phyloP scores from a whole-genome alignment of 2,797 vertebrate genomes.

The Liasis olivaceus region DNA sequence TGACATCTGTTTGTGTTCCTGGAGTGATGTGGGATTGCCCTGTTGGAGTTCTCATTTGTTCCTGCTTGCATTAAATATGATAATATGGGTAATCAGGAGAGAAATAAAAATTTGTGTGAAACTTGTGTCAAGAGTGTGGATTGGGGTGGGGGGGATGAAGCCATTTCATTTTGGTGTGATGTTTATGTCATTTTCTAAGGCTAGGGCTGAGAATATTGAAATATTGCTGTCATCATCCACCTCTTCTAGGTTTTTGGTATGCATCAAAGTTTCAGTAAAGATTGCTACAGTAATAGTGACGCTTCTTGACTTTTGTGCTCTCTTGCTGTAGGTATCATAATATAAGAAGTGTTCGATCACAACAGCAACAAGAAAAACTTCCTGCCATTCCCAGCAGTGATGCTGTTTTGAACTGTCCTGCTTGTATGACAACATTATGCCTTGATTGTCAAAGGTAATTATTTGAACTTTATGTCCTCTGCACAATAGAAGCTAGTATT shows the following conservation, averaged over 20 bases:
- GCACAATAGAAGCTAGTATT: not conserved
- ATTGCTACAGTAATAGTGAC: not conserved
- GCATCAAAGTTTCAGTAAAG: not conserved
- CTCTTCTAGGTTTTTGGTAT: not conserved
- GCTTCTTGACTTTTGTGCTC: not conserved
- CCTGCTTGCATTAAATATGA: not conserved
- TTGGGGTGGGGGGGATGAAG: not conserved
- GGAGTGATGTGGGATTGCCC: no score
- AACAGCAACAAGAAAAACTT: constrained; percentile 47
- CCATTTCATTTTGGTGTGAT: not conserved
- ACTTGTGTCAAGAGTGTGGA: not conserved
- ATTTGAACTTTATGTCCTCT: not conserved
- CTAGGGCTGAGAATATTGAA: not conserved
- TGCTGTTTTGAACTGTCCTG: constrained; percentile 93
- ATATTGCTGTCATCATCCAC: not conserved
- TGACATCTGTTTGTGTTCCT: not conserved
- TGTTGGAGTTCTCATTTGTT: not conserved
- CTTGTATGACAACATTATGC: constrained; percentile 95
- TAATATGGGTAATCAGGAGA: not conserved
- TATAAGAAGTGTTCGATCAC: constrained; percentile 46
- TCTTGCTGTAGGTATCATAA: constrained; percentile 73
- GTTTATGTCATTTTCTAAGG: not conserved
- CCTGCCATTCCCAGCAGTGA: constrained; percentile 83
- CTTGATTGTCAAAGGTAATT: constrained; percentile 94
- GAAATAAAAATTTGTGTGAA: not conserved